Evolutionary conservation across 2,888 invertebrate genomes (phyloP), one percentile per base, ranked within the genome.

Genomic region (Epinotia ramella): DNA sequence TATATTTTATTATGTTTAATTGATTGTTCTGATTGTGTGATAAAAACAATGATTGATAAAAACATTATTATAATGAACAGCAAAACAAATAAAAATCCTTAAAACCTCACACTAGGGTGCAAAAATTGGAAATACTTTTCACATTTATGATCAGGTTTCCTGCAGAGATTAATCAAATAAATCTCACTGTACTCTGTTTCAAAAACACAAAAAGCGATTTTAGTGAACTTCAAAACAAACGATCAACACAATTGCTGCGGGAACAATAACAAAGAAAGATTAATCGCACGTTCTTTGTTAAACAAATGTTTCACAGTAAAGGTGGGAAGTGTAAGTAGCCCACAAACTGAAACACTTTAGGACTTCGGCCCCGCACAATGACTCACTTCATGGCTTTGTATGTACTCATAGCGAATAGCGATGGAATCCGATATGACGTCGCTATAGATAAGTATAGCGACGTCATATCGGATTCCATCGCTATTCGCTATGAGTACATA

Each of bases 261-360:
- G 79, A 83, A 82, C 80, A 82, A 84, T 83, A 86, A 85, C 84
- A 85, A 79, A 70, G 73, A 71, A 77, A 77, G 81, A 82, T 81
- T 80, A 79, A 85, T 77, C 78, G 79, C 75, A 79, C 77, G 74
- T 57, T 73, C 78, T 78, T 80, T 77, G 79, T 71, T 56, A 70
- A 79, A 64, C 80, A 73, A 81, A 79, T 73, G 62, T 60, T 67
- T 57, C 18, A 60, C 44, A 44, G 64, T 56, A 57, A 57, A 57
- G 57, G 44, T 63, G 13, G n/a, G 9, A 33, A n/a, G 33, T n/a
- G n/a, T 33, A 62, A 7, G 16, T 62, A 12, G 13, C 12, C 13
- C n/a, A 33, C 6, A 33, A 44, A 44, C n/a, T n/a, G 28, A 28
- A 60, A 3, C 60, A 28, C 5, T 33, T n/a, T 60, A 60, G 60